Evolutionary conservation across 2,797 vertebrate species (phyloP).

Genomic region (Sternotherus odoratus): DNA sequence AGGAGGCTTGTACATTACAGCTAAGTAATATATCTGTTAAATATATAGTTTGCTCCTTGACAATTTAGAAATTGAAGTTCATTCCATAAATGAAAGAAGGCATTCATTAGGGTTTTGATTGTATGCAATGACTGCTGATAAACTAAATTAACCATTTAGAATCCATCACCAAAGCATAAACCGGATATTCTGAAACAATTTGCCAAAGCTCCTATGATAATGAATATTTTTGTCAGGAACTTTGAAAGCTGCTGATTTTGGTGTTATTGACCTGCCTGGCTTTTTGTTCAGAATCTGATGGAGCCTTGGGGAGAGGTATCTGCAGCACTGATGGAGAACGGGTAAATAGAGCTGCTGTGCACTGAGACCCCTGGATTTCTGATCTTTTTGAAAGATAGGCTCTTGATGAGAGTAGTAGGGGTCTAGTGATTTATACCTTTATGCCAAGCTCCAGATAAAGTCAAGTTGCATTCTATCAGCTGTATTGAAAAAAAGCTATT

Average conservation of each 20-base stretch:
- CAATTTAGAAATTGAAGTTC: constrained; percentile 14
- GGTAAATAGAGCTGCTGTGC: constrained; percentile 53
- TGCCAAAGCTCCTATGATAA: constrained; percentile 32
- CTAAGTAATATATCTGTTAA: background rate
- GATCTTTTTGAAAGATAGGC: constrained; percentile 65
- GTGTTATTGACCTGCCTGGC: constrained; percentile 65
- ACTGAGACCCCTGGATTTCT: constrained; percentile 4
- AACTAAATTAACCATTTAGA: constrained; percentile 3
- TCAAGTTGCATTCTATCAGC: constrained; percentile 24
- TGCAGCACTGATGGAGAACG: constrained; percentile 53
- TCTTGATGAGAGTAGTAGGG: constrained; percentile 55
- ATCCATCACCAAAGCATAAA: constrained; percentile 7
- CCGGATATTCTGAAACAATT: constrained; percentile 3
- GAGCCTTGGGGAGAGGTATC: constrained; percentile 59
- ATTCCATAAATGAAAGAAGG: background rate
- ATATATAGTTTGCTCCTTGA: background rate
- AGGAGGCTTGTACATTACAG: background rate
- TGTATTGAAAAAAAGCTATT: constrained; percentile 40
- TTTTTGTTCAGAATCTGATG: constrained; percentile 66
- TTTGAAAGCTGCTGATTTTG: constrained; percentile 48
- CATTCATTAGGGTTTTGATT: background rate
- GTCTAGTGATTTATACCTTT: constrained; percentile 74
- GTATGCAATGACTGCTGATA: background rate
- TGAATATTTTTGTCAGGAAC: background rate
- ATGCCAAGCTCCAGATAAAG: constrained; percentile 53